phyloP scores from a whole-genome alignment of 2,888 invertebrate species.

The Orchestes rusci region DNA sequence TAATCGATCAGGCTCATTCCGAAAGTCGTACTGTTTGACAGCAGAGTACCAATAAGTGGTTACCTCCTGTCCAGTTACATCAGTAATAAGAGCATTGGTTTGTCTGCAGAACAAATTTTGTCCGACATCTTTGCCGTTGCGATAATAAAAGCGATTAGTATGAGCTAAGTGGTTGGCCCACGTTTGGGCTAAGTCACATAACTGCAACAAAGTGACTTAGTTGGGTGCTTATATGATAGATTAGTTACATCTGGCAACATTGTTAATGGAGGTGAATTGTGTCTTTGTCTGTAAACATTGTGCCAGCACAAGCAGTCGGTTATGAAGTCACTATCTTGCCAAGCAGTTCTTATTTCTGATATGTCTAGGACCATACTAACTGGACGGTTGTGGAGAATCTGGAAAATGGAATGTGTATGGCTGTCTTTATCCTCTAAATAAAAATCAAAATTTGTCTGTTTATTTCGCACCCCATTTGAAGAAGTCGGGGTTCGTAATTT shows the following conservation, averaged over 20 bases:
- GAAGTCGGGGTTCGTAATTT: too few relatives aligned
- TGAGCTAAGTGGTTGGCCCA: conserved; percentile 85
- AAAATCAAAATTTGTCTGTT: neutral
- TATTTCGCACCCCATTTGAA: neutral
- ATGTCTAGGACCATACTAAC: conserved; percentile 65
- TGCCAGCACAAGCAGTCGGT: conserved; percentile 77
- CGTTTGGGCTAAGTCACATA: conserved; percentile 74
- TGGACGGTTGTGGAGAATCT: conserved; percentile 60
- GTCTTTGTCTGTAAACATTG: conserved; percentile 72
- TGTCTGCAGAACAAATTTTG: conserved; percentile 65
- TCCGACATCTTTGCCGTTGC: conserved; percentile 69
- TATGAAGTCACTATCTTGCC: conserved; percentile 77
- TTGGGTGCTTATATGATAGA: too few relatives aligned
- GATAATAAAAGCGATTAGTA: conserved; percentile 69
- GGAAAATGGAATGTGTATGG: conserved; percentile 28
- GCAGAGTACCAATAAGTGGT: conserved; percentile 77
- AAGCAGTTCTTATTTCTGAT: conserved; percentile 64
- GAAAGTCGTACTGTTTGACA: conserved; percentile 66
- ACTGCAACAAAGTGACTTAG: conserved; percentile 52
- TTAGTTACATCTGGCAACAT: conserved; percentile 67
- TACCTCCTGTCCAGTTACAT: conserved; percentile 62
- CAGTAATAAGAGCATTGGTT: conserved; percentile 20
- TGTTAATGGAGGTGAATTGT: conserved; percentile 63
- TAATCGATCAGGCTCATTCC: conserved; percentile 63
- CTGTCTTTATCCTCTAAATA: neutral